A percentile compares a stretch with the other conserved stretches of the same genome.
Evolutionary conservation across 2,113 vertebrate genomes (phyloP).

Genomic region (Channa maculata): DNA sequence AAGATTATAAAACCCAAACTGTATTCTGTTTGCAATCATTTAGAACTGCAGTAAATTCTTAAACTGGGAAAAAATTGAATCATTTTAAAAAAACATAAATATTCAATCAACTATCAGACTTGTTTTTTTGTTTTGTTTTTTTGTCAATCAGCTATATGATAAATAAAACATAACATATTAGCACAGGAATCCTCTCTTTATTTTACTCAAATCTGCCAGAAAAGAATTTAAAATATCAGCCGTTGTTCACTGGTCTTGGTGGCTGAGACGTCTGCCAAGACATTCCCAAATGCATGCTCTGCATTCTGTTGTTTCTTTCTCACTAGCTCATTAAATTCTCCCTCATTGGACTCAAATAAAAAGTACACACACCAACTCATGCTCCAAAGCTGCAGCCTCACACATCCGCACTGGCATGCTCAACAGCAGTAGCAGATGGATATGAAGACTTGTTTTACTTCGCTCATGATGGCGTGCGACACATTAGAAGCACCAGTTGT

Average conservation of each 20-base stretch:
- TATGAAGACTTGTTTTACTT: conserved; percentile 42
- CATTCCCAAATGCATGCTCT: conserved; percentile 26
- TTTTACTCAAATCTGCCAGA: conserved; percentile 5
- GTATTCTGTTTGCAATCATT: too few species aligned
- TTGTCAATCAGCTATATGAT: too few species aligned
- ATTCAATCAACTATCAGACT: too few species aligned
- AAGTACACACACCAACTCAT: conserved; percentile 9
- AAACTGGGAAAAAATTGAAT: too few species aligned
- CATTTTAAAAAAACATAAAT: too few species aligned
- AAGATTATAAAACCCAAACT: too few species aligned
- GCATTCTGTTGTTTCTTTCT: conserved; percentile 30
- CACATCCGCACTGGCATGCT: conserved; percentile 1
- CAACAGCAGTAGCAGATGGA: conserved; percentile 27
- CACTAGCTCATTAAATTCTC: conserved; percentile 14
- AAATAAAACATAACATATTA: background rate
- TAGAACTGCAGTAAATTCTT: too few species aligned
- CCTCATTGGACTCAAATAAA: background rate
- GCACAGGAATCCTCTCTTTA: background rate
- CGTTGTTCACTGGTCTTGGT: conserved; percentile 23
- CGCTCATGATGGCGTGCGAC: conserved; percentile 16
- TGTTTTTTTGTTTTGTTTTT: too few species aligned
- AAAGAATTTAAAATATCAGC: conserved; percentile 15
- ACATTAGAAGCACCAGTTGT: conserved; percentile 23
- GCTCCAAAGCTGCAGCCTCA: conserved; percentile 23
- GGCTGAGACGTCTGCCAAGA: conserved; percentile 32